A percentile compares a stretch with the other conserved stretches of the same genome.
Evolutionary conservation across 2,888 invertebrate genomes (phyloP).

Genomic region (Coelinius sp.): DNA sequence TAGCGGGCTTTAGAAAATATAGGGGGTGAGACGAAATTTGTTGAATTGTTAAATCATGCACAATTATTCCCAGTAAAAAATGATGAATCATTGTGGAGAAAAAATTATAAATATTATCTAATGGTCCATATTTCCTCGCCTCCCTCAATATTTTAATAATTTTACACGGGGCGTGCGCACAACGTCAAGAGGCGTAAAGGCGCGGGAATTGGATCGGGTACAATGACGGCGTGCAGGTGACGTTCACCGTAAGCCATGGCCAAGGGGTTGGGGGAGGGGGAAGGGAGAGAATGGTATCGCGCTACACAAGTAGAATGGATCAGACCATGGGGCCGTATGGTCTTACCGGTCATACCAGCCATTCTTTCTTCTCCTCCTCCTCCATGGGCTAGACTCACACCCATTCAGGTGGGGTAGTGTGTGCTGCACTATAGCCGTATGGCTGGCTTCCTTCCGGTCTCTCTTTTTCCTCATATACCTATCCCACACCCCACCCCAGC

Average conservation of each 20-base stretch:
- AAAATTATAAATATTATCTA: too few relatives aligned
- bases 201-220: conserved; percentile 56
- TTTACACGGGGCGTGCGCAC: conserved; percentile 20
- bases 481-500: not conserved
- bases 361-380: not conserved
- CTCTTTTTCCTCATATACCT: conserved; percentile 13
- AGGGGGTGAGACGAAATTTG: not conserved
- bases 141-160: not conserved
- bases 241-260: conserved; percentile 41
- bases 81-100: too few relatives aligned
- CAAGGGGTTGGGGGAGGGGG: not conserved
- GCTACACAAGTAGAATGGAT: conserved; percentile 26
- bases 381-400: not conserved
- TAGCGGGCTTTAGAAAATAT: not conserved
- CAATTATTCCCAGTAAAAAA: too few relatives aligned
- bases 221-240: conserved; percentile 49
- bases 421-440: conserved; percentile 30
- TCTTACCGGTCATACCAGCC: not conserved
- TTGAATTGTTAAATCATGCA: too few relatives aligned
- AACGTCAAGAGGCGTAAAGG: conserved; percentile 32
- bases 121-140: not conserved
- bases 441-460: conserved; percentile 52
- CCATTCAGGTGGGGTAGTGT: conserved; percentile 1
- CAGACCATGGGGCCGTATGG: conserved; percentile 12
- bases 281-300: not conserved